These are phyloP conservation scores for Pantala flavescens DNA, from an alignment of 1,140 invertebrate genomes.

Conservation along the genomic window DNA sequence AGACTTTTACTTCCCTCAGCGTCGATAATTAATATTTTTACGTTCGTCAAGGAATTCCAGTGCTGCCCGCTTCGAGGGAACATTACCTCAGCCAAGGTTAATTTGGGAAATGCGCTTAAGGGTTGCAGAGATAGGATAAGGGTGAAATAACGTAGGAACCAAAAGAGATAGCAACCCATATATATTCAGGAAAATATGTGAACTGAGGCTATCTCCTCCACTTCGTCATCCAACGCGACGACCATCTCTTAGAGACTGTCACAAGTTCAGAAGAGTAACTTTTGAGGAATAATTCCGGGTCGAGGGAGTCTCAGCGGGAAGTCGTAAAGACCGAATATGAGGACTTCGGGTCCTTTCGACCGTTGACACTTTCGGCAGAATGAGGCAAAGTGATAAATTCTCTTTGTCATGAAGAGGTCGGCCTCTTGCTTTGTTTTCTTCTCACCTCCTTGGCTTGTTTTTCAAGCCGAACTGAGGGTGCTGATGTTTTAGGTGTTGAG, in stretches of 20 bases:
- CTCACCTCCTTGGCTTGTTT: no score
- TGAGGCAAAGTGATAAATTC: not conserved
- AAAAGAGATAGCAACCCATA: not conserved
- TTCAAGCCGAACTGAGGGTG: no score
- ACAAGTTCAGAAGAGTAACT: not conserved
- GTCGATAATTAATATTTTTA: no score
- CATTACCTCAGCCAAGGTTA: not conserved
- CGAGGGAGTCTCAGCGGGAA: not conserved
- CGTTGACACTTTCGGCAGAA: not conserved
- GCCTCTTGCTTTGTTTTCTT: not conserved
- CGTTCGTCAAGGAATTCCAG: no score
- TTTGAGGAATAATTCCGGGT: not conserved
- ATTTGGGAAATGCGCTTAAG: not conserved
- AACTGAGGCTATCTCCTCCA: not conserved
- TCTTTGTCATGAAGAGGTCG: not conserved
- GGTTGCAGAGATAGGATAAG: not conserved
- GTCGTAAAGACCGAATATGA: not conserved
- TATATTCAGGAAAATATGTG: slow-evolving; percentile 1
- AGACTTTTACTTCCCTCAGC: no score
- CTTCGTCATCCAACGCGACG: not conserved
- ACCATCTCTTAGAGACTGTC: not conserved
- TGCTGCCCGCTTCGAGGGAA: no score
- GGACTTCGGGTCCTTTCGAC: not conserved
- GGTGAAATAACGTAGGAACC: not conserved
- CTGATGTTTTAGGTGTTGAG: no score